Base-by-base conservation (phyloP, 2,113 vertebrate species). In the Manacus vitellinus region DNA sequence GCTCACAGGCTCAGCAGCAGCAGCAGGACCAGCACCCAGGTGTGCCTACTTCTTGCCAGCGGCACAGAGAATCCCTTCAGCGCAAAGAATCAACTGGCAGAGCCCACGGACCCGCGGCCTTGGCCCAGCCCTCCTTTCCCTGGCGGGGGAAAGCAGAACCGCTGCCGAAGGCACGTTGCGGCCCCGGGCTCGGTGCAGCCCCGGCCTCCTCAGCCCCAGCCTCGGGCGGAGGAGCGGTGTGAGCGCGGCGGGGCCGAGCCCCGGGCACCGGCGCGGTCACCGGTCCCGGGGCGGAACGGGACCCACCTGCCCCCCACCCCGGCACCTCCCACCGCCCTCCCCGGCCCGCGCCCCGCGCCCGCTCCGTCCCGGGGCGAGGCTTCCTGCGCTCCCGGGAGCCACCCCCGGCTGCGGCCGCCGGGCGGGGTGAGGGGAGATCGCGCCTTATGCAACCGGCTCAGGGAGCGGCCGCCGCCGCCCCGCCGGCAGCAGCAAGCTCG, bases 51-150 rank as follows among this genome's bases (percentile, higher is more conserved):
- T 33, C 30, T 65, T 37, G 37, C 55, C 47, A 6, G 4, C 0
- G 0, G 31, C 3, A 1, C 39, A 41, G 12, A 12, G 39, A 41
- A 41, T 18, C 33, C 21, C 25, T 55, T 23, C 33, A 12, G 28
- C 39, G 5, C 4, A 1, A n/a, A 27, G 15, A 7, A 13, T 14
- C 56, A 35, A 13, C 5, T n/a, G 1, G 2, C 14, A 2, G 1
- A 7, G 22, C 11, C 4, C 8, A 1, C 9, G 18, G 28, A 37
- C 35, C 24, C 33, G 6, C 0, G 4, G 70, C 47, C 31, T 16
- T 14, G 16, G 22, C 31, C 9, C 52, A 35, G 23, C 16, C 31
- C 21, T 6, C 16, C 4, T 4, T 13, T 43, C 22, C 33, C 51
- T 8, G 14, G 11, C 12, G 31, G 24, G 35, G 35, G 35, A 35